Evolutionary conservation across 2,797 vertebrate species (phyloP).

Genomic region (Hafferia zeledoni): DNA sequence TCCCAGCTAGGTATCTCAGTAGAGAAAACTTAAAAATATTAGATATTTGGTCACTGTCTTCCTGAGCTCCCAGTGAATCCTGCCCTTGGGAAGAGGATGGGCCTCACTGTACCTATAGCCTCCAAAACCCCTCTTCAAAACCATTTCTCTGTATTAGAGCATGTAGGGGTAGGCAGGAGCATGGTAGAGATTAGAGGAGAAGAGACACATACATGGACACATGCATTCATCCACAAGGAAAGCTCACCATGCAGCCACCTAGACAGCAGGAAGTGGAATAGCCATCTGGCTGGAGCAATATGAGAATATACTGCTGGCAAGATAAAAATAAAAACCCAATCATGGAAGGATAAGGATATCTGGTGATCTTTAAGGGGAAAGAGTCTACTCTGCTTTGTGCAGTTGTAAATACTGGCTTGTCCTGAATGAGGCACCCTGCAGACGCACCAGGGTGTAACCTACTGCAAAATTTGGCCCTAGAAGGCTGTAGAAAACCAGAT

Average conservation of each 20-base stretch:
- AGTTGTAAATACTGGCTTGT: neutral
- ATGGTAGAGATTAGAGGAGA: neutral
- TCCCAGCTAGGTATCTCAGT: neutral
- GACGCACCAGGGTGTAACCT: neutral
- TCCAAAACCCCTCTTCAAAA: neutral
- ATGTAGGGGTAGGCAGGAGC: neutral
- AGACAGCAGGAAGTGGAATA: neutral
- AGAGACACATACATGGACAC: neutral
- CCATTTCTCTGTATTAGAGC: neutral
- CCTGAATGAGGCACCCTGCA: neutral
- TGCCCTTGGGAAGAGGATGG: rapidly evolving
- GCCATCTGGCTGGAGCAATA: neutral
- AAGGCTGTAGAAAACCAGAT: neutral
- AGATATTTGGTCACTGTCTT: neutral
- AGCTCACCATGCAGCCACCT: neutral
- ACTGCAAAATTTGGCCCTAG: neutral
- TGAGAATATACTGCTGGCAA: neutral
- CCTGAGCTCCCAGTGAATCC: neutral
- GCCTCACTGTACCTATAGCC: neutral
- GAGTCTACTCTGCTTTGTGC: neutral
- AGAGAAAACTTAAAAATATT: neutral
- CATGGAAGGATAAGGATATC: neutral
- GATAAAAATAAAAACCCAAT: neutral
- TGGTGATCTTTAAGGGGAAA: neutral
- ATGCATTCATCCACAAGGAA: neutral